phyloP scores from a whole-genome alignment of 2,888 invertebrate species.

The Chymomyza procnemis region DNA sequence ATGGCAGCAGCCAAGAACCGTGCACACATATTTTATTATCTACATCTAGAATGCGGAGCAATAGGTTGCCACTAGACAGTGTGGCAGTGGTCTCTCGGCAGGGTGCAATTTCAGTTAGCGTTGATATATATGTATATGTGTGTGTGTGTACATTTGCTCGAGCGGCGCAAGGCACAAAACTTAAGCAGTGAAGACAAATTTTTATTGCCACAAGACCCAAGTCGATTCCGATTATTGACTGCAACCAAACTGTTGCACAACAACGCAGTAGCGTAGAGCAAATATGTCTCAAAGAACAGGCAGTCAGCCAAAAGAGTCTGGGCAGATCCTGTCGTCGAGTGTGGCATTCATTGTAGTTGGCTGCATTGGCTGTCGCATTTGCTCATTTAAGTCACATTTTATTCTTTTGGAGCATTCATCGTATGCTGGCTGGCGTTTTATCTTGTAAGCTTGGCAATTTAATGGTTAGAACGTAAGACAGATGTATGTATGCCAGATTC shows the following conservation, averaged over 20 bases:
- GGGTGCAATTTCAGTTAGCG: slow-evolving; percentile 28
- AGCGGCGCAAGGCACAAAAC: slow-evolving; percentile 55
- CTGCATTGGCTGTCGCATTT: slow-evolving; percentile 51
- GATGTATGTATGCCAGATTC: neutral
- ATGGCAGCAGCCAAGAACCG: slow-evolving; percentile 22
- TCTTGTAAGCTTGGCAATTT: slow-evolving; percentile 70
- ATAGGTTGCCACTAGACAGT: slow-evolving; percentile 1
- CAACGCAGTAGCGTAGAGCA: neutral
- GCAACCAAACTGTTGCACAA: slow-evolving; percentile 59
- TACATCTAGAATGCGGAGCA: neutral
- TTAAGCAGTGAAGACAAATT: slow-evolving; percentile 66
- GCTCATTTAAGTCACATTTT: slow-evolving; percentile 72
- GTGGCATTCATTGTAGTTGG: slow-evolving; percentile 25
- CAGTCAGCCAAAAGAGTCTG: slow-evolving; percentile 2
- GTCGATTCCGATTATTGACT: slow-evolving; percentile 65
- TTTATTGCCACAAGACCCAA: slow-evolving; percentile 62
- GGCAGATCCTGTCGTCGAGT: slow-evolving; percentile 22
- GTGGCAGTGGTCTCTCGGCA: neutral
- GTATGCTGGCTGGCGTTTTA: slow-evolving; percentile 63
- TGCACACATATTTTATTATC: slow-evolving; percentile 55
- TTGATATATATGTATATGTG: too few relatives aligned
- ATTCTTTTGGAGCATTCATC: slow-evolving; percentile 72
- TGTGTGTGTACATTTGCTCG: too few relatives aligned
- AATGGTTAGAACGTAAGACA: slow-evolving; percentile 52
- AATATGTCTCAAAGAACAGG: neutral